These are phyloP conservation scores for Aspidiotus rigidus DNA, from an alignment of 2,888 invertebrate genomes.

Conservation along the genomic window DNA sequence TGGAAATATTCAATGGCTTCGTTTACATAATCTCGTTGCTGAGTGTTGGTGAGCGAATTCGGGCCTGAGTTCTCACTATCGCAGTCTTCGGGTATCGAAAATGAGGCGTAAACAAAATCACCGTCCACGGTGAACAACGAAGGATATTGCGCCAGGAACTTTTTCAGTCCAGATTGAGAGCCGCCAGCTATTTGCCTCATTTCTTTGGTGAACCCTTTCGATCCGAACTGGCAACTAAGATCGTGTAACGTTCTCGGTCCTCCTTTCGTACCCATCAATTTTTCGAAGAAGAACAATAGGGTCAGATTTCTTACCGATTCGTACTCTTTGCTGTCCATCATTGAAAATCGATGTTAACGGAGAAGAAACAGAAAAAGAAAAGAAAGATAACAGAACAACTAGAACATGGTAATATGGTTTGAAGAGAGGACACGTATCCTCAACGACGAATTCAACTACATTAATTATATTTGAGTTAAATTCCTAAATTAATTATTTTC, in stretches of 20 bases:
- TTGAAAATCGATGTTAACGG: background rate
- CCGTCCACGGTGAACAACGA: slow-evolving; percentile 90
- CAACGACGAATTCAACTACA: too few species aligned
- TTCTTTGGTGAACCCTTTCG: slow-evolving; percentile 97
- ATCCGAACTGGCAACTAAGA: slow-evolving; percentile 97
- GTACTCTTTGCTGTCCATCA: slow-evolving; percentile 87
- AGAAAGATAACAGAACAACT: too few species aligned
- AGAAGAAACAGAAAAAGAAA: too few species aligned
- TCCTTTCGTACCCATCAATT: slow-evolving; percentile 84
- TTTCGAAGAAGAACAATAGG: slow-evolving; percentile 95
- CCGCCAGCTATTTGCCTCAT: slow-evolving; percentile 94
- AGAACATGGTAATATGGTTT: too few species aligned
- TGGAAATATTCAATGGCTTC: slow-evolving; percentile 98
- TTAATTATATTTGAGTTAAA: too few species aligned
- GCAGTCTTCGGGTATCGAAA: slow-evolving; percentile 53
- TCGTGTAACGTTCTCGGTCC: slow-evolving; percentile 93
- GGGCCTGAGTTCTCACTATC: slow-evolving; percentile 40
- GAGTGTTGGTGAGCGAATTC: slow-evolving; percentile 24
- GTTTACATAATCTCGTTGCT: slow-evolving; percentile 79
- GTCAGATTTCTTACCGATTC: slow-evolving; percentile 91
- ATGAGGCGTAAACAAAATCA: slow-evolving; percentile 77
- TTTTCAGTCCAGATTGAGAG: slow-evolving; percentile 91
- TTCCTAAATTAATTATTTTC: too few species aligned
- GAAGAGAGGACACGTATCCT: too few species aligned
- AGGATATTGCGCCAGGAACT: slow-evolving; percentile 93